Conservation (phyloP, 2,797 vertebrate genomes). For the Melanogrammus aeglefinus region DNA sequence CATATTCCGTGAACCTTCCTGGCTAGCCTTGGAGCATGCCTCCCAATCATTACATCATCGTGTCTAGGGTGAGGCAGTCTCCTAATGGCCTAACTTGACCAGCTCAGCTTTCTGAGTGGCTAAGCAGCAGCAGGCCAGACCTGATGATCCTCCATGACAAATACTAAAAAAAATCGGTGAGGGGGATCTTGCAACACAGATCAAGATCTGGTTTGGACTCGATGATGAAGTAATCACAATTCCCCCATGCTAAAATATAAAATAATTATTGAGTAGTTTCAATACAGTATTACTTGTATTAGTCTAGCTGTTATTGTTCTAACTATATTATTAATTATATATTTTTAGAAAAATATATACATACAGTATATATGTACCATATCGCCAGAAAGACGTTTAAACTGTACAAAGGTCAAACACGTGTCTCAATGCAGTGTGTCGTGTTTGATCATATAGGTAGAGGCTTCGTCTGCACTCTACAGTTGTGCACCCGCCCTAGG, state of each 20-base stretch:
- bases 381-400: not conserved
- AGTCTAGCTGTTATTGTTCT: not conserved
- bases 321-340: not conserved
- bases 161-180: not conserved
- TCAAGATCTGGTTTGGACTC: not conserved
- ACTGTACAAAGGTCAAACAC: not conserved
- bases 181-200: not conserved
- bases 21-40: not conserved
- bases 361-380: not conserved
- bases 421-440: not conserved
- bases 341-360: not conserved
- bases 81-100: not conserved
- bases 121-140: not conserved
- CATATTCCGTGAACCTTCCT: not conserved
- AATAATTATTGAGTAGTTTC: not conserved
- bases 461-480: not conserved
- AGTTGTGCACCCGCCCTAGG: not conserved
- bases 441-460: not conserved
- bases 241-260: not conserved
- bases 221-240: not conserved
- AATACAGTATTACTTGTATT: not conserved
- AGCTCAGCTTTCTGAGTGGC: constrained; percentile 1
- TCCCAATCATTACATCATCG: not conserved
- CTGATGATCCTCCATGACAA: not conserved
- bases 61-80: not conserved